phyloP scores from a whole-genome alignment of 2,888 invertebrate genomes.

The Eupithecia insigniata region DNA sequence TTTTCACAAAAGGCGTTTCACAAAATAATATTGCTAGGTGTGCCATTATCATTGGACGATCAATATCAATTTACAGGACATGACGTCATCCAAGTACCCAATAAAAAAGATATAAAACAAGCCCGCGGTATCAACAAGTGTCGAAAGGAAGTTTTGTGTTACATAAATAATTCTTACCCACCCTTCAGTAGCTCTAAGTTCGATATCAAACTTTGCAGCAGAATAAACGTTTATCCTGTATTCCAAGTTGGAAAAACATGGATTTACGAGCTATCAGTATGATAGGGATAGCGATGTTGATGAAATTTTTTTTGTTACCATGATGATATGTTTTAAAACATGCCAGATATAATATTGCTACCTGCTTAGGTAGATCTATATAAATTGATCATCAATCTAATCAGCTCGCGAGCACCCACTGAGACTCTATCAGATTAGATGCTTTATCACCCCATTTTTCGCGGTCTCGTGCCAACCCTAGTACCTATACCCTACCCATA shows the following conservation, averaged over 20 bases:
- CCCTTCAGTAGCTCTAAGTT: slow-evolving; percentile 22
- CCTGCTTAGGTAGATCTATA: not conserved
- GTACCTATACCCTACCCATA: too few relatives aligned
- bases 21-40: not conserved
- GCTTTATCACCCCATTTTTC: too few relatives aligned
- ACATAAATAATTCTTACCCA: slow-evolving; percentile 42
- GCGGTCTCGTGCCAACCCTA: too few relatives aligned
- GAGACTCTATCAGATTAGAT: too few relatives aligned
- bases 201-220: slow-evolving; percentile 37
- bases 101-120: slow-evolving; percentile 28
- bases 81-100: slow-evolving; percentile 13
- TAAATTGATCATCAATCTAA: too few relatives aligned
- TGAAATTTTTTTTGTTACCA: too few relatives aligned
- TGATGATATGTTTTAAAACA: not conserved
- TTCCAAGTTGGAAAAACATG: slow-evolving; percentile 31
- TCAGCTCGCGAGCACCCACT: too few relatives aligned
- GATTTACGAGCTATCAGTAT: slow-evolving; percentile 7
- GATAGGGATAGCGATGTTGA: not conserved
- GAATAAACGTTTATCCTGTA: slow-evolving; percentile 42
- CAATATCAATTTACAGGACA: slow-evolving; percentile 19
- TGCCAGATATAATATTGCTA: not conserved
- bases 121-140: slow-evolving; percentile 42
- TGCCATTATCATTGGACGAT: slow-evolving; percentile 5
- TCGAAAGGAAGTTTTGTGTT: slow-evolving; percentile 34
- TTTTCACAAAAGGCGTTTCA: not conserved